Base-by-base conservation (phyloP, 1,140 invertebrate species). In the Trachymyrmex cornetzi region DNA sequence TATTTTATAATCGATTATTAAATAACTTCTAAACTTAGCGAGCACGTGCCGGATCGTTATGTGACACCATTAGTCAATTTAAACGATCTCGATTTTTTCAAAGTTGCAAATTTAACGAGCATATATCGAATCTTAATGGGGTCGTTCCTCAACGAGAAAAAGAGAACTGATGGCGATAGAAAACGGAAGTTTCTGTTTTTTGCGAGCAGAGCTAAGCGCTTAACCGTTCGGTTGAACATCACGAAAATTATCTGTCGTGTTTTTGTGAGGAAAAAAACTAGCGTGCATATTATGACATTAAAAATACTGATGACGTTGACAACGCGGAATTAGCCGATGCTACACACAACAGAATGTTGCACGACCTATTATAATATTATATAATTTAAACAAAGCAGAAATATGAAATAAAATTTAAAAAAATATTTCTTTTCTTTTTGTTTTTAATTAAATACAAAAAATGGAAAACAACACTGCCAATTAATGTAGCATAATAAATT, bases 261-360 rank as follows among this genome's bases (percentile, higher is more conserved):
- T 38, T 30, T 72, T 7, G 0, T 53, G 27, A 27, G 9, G 16
- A 44, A 50, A 64, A 67, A 82, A 44, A 30, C 19, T 4, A 6
- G n/a, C 24, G 19, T 50, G 34, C 7, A 38, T 38, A 38, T 38
- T 38, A 38, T 79, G n/a, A 7, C 59, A 61, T 77, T 48, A 59
- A 79, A 80, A 71, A 55, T 72, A 53, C 14, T 44, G 24, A 44
- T 11, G 14, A 72, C 14, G 50, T 66, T 72, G 61, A 80, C 34
- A 24, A 5, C 63, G 16, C 14, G 24, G 2, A 81, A 81, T 81
- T 71, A 81, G 19, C 22, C 2, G 22, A 81, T 81, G 38, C 16
- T 16, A 9, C 14, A 24, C 38, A 38, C 11, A 38, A 63, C 22
- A 44, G 44, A 44, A 77, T 27, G 16, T 66, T 24, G 27, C 59